Base-by-base conservation (phyloP, 2,113 vertebrate genomes). In the Ceyx cyanopectus region DNA sequence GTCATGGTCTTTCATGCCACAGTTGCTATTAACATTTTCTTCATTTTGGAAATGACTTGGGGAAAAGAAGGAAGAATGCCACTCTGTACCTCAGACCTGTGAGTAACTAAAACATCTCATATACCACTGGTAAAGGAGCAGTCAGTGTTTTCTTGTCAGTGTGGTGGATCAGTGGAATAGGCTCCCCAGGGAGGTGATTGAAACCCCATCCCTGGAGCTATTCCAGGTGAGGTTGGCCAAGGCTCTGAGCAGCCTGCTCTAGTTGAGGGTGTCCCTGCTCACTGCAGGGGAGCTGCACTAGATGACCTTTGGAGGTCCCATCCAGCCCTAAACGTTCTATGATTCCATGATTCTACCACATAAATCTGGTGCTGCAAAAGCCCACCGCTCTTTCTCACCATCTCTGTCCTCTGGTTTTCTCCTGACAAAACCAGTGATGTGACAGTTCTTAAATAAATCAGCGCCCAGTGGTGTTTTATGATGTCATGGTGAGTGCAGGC, bases 391-490 rank as follows among this genome's bases (percentile, higher is more conserved):
- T 26, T 40, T 43, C 12, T 67, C 57, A 72, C 72, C 72, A 92
- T 56, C 17, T 40, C 78, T 40, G 37, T 58, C 81, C 54, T 77
- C 68, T 81, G 32, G 22, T 69, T 90, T 80, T 66, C 65, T 95
- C 58, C 78, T 89, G 77, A 79, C 94, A 91, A 70, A 94, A 74
- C 54, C 77, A 88, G 56, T 93, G 94, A 94, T 74, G 66, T 82
- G 93, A 88, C 85, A 78, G 86, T 75, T 94, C 93, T 93, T 91
- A 90, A 93, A 96, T 94, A 96, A 95, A 92, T 96, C 93, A 95
- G 85, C 51, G 81, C 83, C 54, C 0, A 0, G 40, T 78, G 66
- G 72, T 89, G 84, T 90, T 95, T 95, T 96, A 96, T 96, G 95
- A 90, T 94, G 95, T 94, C 96, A 85, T 73, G 93, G 94, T 84